A percentile compares a stretch with the other conserved stretches of the same genome.
Conservation (phyloP, 2,888 invertebrate genomes). For the Philaethria dido region DNA sequence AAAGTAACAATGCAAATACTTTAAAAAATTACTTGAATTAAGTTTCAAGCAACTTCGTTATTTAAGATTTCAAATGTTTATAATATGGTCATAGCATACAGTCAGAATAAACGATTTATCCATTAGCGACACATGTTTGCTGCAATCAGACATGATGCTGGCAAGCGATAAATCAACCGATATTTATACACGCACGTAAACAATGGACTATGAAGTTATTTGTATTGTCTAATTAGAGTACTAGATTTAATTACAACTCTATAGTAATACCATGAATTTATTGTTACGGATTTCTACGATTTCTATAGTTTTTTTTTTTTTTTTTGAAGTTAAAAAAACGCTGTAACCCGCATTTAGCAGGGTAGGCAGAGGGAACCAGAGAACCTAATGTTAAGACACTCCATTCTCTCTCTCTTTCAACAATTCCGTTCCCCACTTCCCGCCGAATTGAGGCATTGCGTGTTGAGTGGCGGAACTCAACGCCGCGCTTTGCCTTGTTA, state of each 20-base stretch:
- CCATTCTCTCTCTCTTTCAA: too few relatives aligned
- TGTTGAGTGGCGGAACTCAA: too few relatives aligned
- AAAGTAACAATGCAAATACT: too few relatives aligned
- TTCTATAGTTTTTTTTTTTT: background rate
- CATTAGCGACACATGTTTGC: slow-evolving; percentile 31
- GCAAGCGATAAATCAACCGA: slow-evolving; percentile 28
- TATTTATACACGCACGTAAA: slow-evolving; percentile 28
- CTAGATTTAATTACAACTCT: background rate
- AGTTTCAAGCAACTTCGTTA: background rate
- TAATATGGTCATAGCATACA: background rate
- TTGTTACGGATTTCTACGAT: too few relatives aligned
- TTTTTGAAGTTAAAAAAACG: too few relatives aligned
- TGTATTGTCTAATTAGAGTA: background rate
- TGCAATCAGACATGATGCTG: slow-evolving; percentile 30
- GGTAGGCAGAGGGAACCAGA: too few relatives aligned
- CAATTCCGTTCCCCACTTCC: too few relatives aligned
- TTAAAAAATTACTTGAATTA: too few relatives aligned
- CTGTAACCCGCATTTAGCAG: too few relatives aligned
- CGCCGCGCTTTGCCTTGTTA: too few relatives aligned
- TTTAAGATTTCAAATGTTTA: slow-evolving; percentile 1
- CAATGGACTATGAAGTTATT: slow-evolving; percentile 17
- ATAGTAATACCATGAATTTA: background rate
- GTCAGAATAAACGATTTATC: slow-evolving; percentile 26
- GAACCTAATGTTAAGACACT: too few relatives aligned
- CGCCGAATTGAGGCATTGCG: too few relatives aligned